Evolutionary conservation across 2,113 vertebrate genomes (phyloP), one percentile per base, ranked within the genome.

Genomic region (Hippocampus zosterae): DNA sequence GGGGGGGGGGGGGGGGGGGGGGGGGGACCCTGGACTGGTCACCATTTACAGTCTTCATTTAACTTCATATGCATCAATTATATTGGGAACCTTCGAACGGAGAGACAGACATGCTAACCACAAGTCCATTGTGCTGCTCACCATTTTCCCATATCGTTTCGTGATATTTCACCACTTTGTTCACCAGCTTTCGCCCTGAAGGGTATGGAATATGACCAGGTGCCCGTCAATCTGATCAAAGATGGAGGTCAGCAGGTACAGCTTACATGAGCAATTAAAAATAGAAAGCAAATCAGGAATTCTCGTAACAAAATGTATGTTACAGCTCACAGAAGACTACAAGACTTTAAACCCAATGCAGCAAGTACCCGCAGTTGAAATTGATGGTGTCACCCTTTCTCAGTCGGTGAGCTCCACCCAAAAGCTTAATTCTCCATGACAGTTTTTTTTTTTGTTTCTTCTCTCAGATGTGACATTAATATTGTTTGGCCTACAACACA

Each of bases 211-310:
- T 97, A 94, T 81, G 95, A 97, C 61, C 91, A 85, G 13, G 75
- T 88, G 3, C 88, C 95, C 33, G 81, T 98, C 67, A 95, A 95
- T 80, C 94, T 99, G 2, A 65, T 95, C 81, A 94, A 95, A 87
- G 94, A 96, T 59, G 95, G 95, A 55, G 96, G 96, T 12, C 93
- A 94, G 78, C 97, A 98, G 96, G 97, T 98, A 90, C 18, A 46
- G 65, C 59, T 23, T 46, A n/a, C 29, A n/a, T 42, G 25, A 21
- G 15, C 57, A 33, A 60, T 41, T 7, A 37, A 48, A 50, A 67
- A 8, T 40, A 37, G 18, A 67, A 37, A 19, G 13, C 3, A 3
- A 42, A 27, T 4, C 13, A 7, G 19, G 7, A 2, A 23, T 53
- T 55, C 18, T 33, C 40, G n/a, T 56, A 4, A 41, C 50, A 55